Conservation (phyloP, 2,797 vertebrate species). For the Gymnopithys bicolor region DNA sequence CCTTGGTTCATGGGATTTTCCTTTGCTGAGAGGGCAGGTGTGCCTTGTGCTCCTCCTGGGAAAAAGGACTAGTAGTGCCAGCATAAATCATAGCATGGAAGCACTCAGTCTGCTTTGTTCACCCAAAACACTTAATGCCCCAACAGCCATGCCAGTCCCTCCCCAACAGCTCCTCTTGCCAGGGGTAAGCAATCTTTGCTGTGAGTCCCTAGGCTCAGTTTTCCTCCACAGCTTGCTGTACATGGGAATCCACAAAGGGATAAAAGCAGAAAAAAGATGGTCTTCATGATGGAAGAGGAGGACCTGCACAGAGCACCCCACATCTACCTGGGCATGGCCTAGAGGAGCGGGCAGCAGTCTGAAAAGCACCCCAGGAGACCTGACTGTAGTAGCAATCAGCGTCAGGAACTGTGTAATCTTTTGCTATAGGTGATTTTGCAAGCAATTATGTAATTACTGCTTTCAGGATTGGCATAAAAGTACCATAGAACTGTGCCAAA, state of each 20-base stretch:
- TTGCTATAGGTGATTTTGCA: conserved; percentile 17
- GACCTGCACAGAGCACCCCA: background rate
- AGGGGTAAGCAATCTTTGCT: background rate
- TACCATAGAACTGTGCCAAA: background rate
- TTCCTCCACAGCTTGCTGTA: background rate
- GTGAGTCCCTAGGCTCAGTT: background rate
- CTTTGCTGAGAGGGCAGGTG: background rate
- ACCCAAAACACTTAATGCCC: background rate
- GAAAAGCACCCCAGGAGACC: background rate
- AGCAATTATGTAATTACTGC: conserved; percentile 33
- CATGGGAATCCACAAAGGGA: rapidly evolving
- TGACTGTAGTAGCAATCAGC: background rate
- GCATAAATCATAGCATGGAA: background rate
- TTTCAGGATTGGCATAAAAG: conserved; percentile 9
- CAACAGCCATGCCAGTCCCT: background rate
- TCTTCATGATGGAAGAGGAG: background rate
- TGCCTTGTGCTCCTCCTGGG: background rate
- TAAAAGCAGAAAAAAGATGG: background rate
- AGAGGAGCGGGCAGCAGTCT: background rate
- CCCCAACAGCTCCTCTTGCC: background rate
- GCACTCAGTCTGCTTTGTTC: rapidly evolving
- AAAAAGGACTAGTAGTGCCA: background rate
- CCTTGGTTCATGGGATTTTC: rapidly evolving
- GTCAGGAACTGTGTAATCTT: background rate
- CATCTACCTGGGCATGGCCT: rapidly evolving